Percentiles rank a stretch among this genome's conserved stretches.
Evolutionary conservation across 2,113 vertebrate genomes (phyloP).

Genomic region (Ranitomeya variabilis): DNA sequence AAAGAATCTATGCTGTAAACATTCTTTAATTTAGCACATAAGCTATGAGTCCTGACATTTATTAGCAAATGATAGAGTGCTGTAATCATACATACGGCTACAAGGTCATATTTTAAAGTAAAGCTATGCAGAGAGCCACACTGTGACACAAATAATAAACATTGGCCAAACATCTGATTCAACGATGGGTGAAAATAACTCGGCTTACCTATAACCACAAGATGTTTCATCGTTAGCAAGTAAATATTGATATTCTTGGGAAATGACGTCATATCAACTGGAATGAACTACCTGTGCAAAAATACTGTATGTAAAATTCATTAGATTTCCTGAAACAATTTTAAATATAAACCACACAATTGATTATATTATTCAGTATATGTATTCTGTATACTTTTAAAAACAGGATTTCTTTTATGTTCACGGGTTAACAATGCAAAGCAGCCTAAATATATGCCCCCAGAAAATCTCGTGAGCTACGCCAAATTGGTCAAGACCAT

Average conservation of each 20-base stretch:
- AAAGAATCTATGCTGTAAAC: conserved; percentile 14
- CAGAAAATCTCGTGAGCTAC: too few species aligned
- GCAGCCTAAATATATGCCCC: too few species aligned
- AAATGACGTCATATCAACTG: neutral
- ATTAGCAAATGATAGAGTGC: conserved; percentile 31
- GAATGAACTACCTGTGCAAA: neutral
- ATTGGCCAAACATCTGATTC: neutral
- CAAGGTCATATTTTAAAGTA: conserved; percentile 27
- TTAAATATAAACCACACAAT: neutral
- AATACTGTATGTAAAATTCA: neutral
- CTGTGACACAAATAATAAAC: conserved; percentile 20
- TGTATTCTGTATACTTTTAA: too few species aligned
- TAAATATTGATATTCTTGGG: neutral
- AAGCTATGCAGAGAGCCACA: neutral
- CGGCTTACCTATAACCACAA: conserved; percentile 4
- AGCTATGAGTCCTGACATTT: conserved; percentile 31
- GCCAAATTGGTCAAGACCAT: too few species aligned
- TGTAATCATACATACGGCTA: conserved; percentile 29
- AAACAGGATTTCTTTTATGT: too few species aligned
- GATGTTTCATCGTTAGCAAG: neutral
- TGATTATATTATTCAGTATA: too few species aligned
- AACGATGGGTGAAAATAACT: neutral
- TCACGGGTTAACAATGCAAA: too few species aligned
- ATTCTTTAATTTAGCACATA: conserved; percentile 24
- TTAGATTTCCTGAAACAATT: neutral